Evolutionary conservation across 2,888 invertebrate genomes (phyloP).

Genomic region (Loripinus fragilis): DNA sequence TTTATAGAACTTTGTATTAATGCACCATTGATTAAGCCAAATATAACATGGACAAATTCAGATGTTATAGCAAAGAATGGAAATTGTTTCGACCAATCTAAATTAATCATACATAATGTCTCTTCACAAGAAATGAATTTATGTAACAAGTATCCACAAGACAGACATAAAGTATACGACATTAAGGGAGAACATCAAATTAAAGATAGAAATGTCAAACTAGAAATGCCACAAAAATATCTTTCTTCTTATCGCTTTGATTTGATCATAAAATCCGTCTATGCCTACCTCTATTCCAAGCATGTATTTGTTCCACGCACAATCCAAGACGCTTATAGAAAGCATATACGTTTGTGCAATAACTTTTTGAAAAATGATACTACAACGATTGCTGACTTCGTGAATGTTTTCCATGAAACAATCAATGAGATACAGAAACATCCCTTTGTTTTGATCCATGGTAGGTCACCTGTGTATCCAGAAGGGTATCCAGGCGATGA

Average conservation of each 20-base stretch:
- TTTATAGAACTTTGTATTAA: too few species aligned
- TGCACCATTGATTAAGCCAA: too few species aligned
- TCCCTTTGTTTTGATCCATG: not conserved
- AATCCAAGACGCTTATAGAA: not conserved
- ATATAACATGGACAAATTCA: too few species aligned
- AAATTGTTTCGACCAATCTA: too few species aligned
- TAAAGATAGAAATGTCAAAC: too few species aligned
- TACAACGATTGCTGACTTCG: not conserved
- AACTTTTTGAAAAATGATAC: not conserved
- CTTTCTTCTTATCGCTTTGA: not conserved
- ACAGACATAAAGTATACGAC: too few species aligned
- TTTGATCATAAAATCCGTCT: not conserved
- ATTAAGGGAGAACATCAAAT: too few species aligned
- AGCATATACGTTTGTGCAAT: constrained; percentile 2
- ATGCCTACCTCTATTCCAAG: not conserved
- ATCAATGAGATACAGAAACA: not conserved
- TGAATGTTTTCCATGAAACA: not conserved
- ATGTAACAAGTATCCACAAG: too few species aligned
- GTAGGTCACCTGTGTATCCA: not conserved
- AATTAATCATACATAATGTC: too few species aligned
- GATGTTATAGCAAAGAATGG: too few species aligned
- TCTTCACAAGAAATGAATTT: too few species aligned
- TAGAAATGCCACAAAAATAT: too few species aligned
- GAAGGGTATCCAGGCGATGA: not conserved
- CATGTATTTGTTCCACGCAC: not conserved